phyloP scores from a whole-genome alignment of 2,797 vertebrate species.

The Acanthurus lineatus region DNA sequence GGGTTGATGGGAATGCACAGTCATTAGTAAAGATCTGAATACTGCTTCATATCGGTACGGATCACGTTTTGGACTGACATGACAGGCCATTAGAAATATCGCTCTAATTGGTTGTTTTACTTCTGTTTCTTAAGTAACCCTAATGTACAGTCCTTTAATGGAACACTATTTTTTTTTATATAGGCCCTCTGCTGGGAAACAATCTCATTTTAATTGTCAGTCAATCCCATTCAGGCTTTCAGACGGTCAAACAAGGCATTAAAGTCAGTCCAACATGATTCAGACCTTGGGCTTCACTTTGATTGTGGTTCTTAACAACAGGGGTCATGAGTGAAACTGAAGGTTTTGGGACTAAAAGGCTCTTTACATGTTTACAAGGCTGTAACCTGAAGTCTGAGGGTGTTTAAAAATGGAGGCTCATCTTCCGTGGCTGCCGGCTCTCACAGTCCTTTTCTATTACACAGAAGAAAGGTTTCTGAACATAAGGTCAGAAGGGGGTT shows the following conservation, averaged over 20 bases:
- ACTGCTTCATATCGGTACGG: not conserved
- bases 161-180: conserved; percentile 44
- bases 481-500: conserved; percentile 19
- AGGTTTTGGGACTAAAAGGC: conserved; percentile 25
- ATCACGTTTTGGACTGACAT: conserved; percentile 21
- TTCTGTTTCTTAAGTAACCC: conserved; percentile 30
- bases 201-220: conserved; percentile 39
- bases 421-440: not conserved
- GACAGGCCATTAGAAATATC: conserved; percentile 27
- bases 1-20: conserved; percentile 17
- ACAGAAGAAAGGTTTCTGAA: conserved; percentile 25
- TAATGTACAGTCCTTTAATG: conserved; percentile 45
- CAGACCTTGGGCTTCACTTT: conserved; percentile 14
- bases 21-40: conserved; percentile 13
- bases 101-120: conserved; percentile 44
- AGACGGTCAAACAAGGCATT: conserved; percentile 34
- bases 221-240: conserved; percentile 29
- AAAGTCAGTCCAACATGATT: conserved; percentile 29
- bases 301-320: conserved; percentile 12
- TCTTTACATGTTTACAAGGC: conserved; percentile 23
- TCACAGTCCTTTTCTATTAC: conserved; percentile 14
- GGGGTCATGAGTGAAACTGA: conserved; percentile 22
- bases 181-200: conserved; percentile 51
- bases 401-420: conserved; percentile 17
- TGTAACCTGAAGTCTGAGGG: conserved; percentile 17